phyloP scores from a whole-genome alignment of 2,888 invertebrate species.

The Aspidapion aeneum region DNA sequence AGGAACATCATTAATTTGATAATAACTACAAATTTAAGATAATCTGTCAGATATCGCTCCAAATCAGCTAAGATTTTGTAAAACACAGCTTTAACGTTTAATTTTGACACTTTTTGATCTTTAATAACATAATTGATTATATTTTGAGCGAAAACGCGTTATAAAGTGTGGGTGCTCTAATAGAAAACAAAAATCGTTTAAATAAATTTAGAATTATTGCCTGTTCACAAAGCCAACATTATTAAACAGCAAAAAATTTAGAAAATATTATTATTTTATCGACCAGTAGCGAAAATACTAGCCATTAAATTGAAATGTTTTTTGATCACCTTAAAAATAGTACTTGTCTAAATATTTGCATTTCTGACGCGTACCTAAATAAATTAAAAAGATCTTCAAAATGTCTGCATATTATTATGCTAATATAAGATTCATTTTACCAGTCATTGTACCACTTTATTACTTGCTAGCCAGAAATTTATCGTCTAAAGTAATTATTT shows the following conservation, averaged over 20 bases:
- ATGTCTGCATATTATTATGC: neutral
- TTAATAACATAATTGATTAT: no score
- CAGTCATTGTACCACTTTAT: neutral
- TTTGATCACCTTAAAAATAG: neutral
- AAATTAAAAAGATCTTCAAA: neutral
- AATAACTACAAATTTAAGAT: no score
- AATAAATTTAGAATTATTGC: neutral
- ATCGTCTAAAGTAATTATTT: neutral
- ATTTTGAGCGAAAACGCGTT: no score
- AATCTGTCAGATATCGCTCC: no score
- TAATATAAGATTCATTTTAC: neutral
- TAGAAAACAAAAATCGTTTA: neutral
- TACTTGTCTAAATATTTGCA: neutral
- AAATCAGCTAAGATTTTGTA: no score
- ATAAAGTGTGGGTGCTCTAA: neutral
- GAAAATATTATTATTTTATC: neutral
- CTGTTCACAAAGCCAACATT: neutral
- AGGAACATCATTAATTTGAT: no score
- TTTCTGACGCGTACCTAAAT: neutral
- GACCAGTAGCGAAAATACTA: neutral
- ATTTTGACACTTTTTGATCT: no score
- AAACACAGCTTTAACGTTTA: no score
- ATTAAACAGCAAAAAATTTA: neutral
- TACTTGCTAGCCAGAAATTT: no score
- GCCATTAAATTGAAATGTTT: neutral